Conservation (phyloP, 2,888 invertebrate genomes). For the Atherix ibis region DNA sequence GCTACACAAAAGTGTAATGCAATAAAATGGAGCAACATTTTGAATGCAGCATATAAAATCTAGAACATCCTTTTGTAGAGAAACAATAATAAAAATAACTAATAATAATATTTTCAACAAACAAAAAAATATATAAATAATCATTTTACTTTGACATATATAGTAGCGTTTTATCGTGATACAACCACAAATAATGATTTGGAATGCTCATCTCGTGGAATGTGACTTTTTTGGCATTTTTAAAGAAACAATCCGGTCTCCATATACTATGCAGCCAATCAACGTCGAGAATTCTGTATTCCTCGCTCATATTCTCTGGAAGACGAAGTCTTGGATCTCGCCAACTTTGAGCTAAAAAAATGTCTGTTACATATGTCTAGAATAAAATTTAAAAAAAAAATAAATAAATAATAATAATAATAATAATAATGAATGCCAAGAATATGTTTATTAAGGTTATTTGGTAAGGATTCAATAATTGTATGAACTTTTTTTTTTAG, state of each 20-base stretch:
- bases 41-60: no score
- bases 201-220: conserved; percentile 92
- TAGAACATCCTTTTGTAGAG: no score
- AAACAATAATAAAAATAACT: no score
- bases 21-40: no score
- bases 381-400: neutral
- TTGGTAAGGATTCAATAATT: no score
- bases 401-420: neutral
- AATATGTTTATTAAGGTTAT: no score
- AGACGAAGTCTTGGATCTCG: conserved; percentile 72
- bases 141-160: conserved; percentile 93
- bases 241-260: conserved; percentile 88
- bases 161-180: conserved; percentile 77
- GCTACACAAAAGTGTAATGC: no score
- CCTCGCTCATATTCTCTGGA: conserved; percentile 88
- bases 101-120: no score
- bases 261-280: conserved; percentile 83
- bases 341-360: conserved; percentile 87
- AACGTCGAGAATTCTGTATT: conserved; percentile 75
- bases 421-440: no score
- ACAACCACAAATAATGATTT: conserved; percentile 82
- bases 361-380: conserved; percentile 73
- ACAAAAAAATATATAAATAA: no score
- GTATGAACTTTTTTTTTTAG: no score
- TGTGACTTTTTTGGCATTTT: conserved; percentile 85